A percentile compares a stretch with the other conserved stretches of the same genome.
Conservation (phyloP, 2,888 invertebrate genomes). For the Polymixis lichenea region DNA sequence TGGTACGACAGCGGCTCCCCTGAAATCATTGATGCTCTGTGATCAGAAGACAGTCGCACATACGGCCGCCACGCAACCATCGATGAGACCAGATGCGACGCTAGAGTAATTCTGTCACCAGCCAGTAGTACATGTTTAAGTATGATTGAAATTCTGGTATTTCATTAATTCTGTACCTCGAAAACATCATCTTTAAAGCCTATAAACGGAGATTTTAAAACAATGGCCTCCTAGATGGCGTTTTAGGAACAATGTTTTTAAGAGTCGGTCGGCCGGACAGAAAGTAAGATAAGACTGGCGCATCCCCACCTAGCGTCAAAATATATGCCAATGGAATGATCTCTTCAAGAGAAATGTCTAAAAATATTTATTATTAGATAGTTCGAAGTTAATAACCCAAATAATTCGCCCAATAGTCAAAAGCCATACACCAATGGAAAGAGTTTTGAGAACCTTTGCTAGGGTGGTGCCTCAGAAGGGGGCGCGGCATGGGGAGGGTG, state of each 20-base stretch:
- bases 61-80: not conserved
- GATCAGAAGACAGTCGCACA: no score
- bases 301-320: not conserved
- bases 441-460: no score
- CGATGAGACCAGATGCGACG: not conserved
- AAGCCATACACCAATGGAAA: no score
- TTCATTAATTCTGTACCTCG: not conserved
- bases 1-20: not conserved
- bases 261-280: not conserved
- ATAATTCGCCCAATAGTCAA: no score
- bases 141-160: not conserved
- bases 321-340: not conserved
- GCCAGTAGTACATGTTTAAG: not conserved
- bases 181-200: not conserved
- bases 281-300: not conserved
- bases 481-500: no score
- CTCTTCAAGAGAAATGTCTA: not conserved
- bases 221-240: not conserved
- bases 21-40: no score
- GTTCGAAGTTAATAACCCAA: no score
- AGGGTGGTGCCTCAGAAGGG: no score
- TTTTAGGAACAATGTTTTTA: not conserved
- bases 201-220: not conserved
- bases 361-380: no score
- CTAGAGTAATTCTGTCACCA: not conserved